These are phyloP conservation scores for Bombus cullumanus DNA, from an alignment of 1,140 invertebrate genomes.

Conservation along the genomic window DNA sequence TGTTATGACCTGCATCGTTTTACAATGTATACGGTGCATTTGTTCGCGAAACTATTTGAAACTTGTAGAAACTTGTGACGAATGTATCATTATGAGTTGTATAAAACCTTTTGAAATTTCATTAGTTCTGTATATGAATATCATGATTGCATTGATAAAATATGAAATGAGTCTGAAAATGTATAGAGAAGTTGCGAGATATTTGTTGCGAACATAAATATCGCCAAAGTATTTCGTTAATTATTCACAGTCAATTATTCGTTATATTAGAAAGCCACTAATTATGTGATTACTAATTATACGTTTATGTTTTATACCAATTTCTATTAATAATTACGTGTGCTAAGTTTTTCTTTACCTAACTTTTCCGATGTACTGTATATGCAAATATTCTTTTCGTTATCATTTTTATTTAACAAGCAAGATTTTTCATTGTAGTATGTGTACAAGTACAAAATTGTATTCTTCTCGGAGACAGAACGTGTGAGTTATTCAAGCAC, in stretches of 20 bases:
- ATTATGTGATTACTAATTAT: no score
- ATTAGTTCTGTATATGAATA: no score
- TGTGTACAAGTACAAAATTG: not conserved
- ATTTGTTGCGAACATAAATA: not conserved
- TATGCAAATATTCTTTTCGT: not conserved
- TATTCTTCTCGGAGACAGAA: slow-evolving; percentile 7
- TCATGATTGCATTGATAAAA: not conserved
- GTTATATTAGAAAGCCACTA: no score
- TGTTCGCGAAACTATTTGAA: not conserved
- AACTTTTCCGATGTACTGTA: not conserved
- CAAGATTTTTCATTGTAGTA: not conserved
- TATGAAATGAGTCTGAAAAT: not conserved
- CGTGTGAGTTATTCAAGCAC: slow-evolving; percentile 17
- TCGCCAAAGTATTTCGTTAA: no score
- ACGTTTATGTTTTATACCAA: no score
- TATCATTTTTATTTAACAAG: no score
- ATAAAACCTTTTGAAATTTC: no score
- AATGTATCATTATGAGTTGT: no score
- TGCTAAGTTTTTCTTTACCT: no score
- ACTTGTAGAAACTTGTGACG: not conserved
- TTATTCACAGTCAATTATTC: no score
- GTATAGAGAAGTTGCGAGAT: not conserved
- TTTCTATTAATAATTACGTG: no score
- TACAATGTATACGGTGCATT: no score
- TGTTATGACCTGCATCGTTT: not conserved